Base-by-base conservation (phyloP, 30 jellyfish, hydroid and myxozoan genomes). In the Cassiopea xamachana region DNA sequence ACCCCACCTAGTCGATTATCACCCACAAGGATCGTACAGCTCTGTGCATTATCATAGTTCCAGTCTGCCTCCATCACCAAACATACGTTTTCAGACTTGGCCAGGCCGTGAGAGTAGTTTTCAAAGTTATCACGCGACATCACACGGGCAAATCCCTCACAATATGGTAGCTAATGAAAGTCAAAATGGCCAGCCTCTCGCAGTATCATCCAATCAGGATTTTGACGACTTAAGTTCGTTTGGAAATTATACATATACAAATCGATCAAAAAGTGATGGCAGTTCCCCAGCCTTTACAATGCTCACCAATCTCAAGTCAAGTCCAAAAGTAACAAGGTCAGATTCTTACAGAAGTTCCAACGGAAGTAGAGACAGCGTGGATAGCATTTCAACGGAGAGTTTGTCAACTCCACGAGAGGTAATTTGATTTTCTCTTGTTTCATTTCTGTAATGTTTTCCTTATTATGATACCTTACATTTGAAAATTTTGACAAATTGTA, bases 321-420 rank as follows among this genome's bases (percentile, higher is more conserved):
- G 93, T 69, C 93, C 97, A 1, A 81, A 90, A 67, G 97, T 80
- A 12, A 48, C 92, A 18, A 84, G 97, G 78, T 90, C 97, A 58
- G 97, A 90, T 70, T 90, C 97, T 14, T 92, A 91, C 85, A 93
- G 77, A 71, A 92, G 98, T 69, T 92, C 98, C n/a, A 92, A 91
- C 73, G 98, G 98, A 45, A 92, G 98, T 83, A 59, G 98, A 71
- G 98, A 92, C 61, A 92, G 98, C 68, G 79, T 92, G 79, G 98
- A 92, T 84, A 92, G 98, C 79, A 76, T 92, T 69, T 92, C 98
- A 14, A 92, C 98, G 2, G 98, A 91, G 50, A 96, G 92, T 50
- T 75, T 85, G 73, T 92, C 98, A 61, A 86, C 95, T 50, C 98
- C 93, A 48, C 82, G 92, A 83, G 97, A 90, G 91, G 95, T 88